Base-by-base conservation (phyloP, 2,113 vertebrate genomes). In the Camarhynchus parvulus region DNA sequence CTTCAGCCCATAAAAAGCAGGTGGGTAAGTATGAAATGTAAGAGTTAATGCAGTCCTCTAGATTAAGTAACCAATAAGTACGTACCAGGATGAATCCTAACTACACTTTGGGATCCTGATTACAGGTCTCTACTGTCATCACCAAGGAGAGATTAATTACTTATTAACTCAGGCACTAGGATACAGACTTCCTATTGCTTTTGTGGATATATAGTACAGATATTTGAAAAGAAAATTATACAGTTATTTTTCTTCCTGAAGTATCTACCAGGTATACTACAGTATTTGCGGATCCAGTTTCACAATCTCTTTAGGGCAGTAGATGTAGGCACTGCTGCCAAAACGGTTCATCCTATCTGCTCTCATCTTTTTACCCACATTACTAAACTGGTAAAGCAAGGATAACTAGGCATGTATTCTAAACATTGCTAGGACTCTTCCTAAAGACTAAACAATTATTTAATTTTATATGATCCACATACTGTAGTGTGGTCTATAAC, bases 181-280 rank as follows among this genome's bases (percentile, higher is more conserved):
- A 61, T n/a, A 89, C 49, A 97, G 83, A 73, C 58, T 70, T 82
- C 41, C 30, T 47, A 66, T 87, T 91, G 69, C 4, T 72, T 90
- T 37, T 41, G 66, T 11, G n/a, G 58, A 39, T 82, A 89, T 55
- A 67, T 14, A 10, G 0, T 24, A 63, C 30, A 61, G 39, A 70
- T 58, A 91, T 89, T 89, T 82, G 74, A 87, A 72, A 81, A 84
- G 39, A 86, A 94, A 92, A 78, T 17, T 2, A 94, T 27, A 81
- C 3, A 0, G 63, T 10, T 69, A 37, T 58, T 66, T 92, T 70
- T 83, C 52, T 19, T 83, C 49, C 42, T 92, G 25, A 77, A 74
- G 35, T 13, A 21, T 33, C 74, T 87, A 44, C 28, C 64, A 46
- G 67, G 63, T 55, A 63, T 33, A 81, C 27, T 33, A 47, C 15